Evolutionary conservation across 2,113 vertebrate species (phyloP).

Genomic region (Otis tarda): DNA sequence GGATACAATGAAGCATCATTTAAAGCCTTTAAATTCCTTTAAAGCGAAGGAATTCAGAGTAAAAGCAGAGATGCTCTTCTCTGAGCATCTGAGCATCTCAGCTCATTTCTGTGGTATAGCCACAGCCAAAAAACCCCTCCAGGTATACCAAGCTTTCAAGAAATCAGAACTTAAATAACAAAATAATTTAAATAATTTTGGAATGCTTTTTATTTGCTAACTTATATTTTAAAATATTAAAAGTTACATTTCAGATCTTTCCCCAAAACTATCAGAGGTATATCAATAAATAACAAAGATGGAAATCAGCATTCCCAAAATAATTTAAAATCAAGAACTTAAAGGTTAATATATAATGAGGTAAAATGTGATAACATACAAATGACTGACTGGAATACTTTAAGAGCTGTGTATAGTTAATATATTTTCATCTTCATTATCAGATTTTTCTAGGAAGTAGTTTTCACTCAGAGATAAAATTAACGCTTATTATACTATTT

Average conservation of each 20-base stretch:
- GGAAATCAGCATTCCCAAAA: background rate
- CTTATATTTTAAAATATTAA: background rate
- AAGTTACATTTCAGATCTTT: background rate
- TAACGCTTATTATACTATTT: conserved; percentile 57
- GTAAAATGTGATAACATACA: background rate
- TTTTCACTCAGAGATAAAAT: conserved; percentile 62
- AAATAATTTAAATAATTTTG: background rate
- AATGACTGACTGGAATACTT: background rate
- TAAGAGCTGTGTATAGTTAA: background rate
- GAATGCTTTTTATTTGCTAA: background rate
- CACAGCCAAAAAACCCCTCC: background rate
- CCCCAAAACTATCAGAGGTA: background rate
- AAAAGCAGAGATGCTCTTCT: background rate
- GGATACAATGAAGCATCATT: background rate
- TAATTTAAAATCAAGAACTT: background rate
- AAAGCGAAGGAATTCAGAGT: background rate
- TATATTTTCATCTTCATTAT: background rate
- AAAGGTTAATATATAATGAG: background rate
- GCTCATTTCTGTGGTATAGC: background rate
- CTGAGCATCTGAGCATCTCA: background rate
- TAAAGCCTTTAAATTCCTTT: background rate
- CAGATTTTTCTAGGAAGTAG: background rate
- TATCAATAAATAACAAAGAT: background rate
- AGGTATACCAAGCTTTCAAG: background rate
- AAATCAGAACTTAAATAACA: background rate